Base-by-base conservation (phyloP, 2,797 vertebrate genomes). In the Pseudopleuronectes americanus region DNA sequence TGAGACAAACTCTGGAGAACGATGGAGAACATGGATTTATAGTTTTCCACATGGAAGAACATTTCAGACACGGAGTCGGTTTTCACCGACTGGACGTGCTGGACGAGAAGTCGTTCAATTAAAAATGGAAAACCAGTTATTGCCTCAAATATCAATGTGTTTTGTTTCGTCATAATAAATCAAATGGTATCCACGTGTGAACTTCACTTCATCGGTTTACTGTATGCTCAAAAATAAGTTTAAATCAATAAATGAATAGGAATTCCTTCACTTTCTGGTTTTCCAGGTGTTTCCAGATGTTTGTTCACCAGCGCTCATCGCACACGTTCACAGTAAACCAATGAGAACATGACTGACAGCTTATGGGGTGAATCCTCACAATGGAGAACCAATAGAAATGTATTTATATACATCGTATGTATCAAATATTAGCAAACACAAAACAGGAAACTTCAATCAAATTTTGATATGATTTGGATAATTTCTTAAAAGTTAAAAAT, bases 401-500 rank as follows among this genome's bases (percentile, higher is more conserved):
- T 83, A 75, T 85, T 68, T 92, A 90, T 92, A 84, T 89, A 92
- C 88, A 93, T 41, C 56, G 69, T 74, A 91, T 90, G 83, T 89
- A 89, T 90, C 85, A 90, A 91, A 92, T 83, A 92, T 92, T 77
- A 89, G 74, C 84, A 86, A 90, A 63, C 93, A 93, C 86, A 85
- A 47, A 92, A 90, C 83, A 85, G 80, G 54, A 90, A 85, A 84
- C 71, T 61, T 81, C 33, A 91, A 90, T 89, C 59, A 87, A 85
- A 91, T 87, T 83, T 89, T 85, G 69, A 92, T 84, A 90, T 92
- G 92, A 88, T 92, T 91, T 90, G 89, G 88, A 94, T 91, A 87
- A 87, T 87, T 93, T 91, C 84, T 84, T 89, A 81, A 89, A 92
- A 89, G 91, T 90, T 93, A 93, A 94, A 94, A 95, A 93, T 95